Base-by-base conservation (phyloP, 2,797 vertebrate genomes). In the Columba guinea region DNA sequence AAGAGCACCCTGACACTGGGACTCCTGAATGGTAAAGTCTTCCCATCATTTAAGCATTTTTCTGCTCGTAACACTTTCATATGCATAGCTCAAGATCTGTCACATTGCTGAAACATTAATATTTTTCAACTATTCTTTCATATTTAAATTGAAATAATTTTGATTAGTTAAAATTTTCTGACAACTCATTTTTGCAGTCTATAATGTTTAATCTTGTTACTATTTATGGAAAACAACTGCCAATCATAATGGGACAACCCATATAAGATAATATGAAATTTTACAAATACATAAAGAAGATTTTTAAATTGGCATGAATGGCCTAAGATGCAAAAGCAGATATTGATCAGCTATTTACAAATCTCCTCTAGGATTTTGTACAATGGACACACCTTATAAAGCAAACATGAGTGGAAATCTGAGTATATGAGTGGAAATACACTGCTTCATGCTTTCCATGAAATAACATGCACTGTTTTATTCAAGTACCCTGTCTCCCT, bases 271-370 rank as follows among this genome's bases (percentile, higher is more conserved):
- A 56, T 8, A 69, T 9, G 10, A 84, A 84, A 80, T 35, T 35
- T 35, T 35, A 35, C 34, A 35, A 35, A 35, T 35, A 35, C 34
- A 35, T 35, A 35, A 35, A 35, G 34, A 96, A 87, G 86, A 79
- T 67, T 92, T 96, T 96, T 52, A 93, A 70, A 79, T 34, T 60
- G 48, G 81, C 2, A 34, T 15, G 20, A 59, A 24, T 41, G 70
- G 67, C 10, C 6, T 69, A 83, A 95, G 37, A 95, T 70, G 77
- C 73, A 96, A 96, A 96, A 93, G 48, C 51, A 92, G 74, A 96
- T 91, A 60, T 91, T 91, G 80, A 92, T 88, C 92, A 87, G 56
- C 41, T 89, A 87, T 84, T 94, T 95, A 63, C 26, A 93, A 35
- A 87, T 74, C 37, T 96, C 70, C 52, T 68, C 49, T 48, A 84